phyloP scores from a whole-genome alignment of 2,888 invertebrate genomes.

The Epiblema foenella region DNA sequence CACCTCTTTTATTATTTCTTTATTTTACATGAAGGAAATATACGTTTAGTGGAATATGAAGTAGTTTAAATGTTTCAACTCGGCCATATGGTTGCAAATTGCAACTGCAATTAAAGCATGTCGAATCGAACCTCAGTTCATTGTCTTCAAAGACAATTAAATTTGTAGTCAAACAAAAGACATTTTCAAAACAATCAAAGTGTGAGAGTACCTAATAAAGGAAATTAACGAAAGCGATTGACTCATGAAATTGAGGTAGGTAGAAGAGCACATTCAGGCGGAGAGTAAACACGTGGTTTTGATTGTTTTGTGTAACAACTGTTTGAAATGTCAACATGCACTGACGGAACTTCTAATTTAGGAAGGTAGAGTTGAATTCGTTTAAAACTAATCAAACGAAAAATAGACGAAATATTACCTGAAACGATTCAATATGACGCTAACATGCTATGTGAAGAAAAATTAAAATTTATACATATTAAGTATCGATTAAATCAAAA shows the following conservation, averaged over 20 bases:
- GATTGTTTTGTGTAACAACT: neutral
- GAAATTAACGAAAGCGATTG: constrained; percentile 10
- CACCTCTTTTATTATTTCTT: too few relatives aligned
- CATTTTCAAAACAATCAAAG: constrained; percentile 6
- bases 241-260: constrained; percentile 5
- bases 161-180: constrained; percentile 15
- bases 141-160: constrained; percentile 29
- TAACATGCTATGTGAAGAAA: too few relatives aligned
- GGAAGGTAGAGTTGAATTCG: neutral
- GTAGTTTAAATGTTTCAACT: neutral
- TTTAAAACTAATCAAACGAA: neutral
- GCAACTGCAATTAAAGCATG: neutral
- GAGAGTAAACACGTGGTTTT: neutral
- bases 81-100: neutral
- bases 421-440: neutral
- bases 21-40: neutral
- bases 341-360: neutral
- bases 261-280: neutral
- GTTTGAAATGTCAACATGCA: constrained; percentile 17
- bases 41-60: neutral
- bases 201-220: constrained; percentile 9
- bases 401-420: neutral
- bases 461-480: too few relatives aligned
- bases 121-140: constrained; percentile 1
- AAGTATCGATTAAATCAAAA: neutral